Base-by-base conservation (phyloP, 2,888 invertebrate genomes). In the Cryptus viduatorius region DNA sequence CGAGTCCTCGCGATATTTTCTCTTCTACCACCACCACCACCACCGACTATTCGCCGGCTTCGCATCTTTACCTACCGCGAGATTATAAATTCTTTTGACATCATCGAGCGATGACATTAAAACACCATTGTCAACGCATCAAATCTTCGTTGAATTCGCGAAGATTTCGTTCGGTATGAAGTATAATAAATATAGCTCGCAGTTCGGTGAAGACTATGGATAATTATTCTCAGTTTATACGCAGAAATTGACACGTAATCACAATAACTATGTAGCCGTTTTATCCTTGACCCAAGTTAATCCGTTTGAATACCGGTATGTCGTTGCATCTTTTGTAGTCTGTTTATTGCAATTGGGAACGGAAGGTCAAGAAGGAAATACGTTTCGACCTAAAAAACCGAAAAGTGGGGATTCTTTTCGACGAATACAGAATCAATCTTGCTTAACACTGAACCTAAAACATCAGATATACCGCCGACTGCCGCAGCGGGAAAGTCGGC, bases 1-100 rank as follows among this genome's bases (percentile, higher is more conserved):
- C 75, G 80, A 42, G 76, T 56, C 61, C 5, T 31, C 29, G 14
- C 31, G 61, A 29, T 61, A 31, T 61, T 61, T 61, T 31, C 48
- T n/a, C 12, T 61, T 12, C 61, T 29, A 12, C 29, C 61, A 61
- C 29, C 61, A 61, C 29, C 61, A 61, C 61, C 61, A 31, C 14
- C 29, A 12, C 10, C 8, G 14, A 12, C 7, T 29, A 14, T 29
- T 24, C 14, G 14, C 31, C 31, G 61, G 31, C 29, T n/a, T 24
- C 61, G n/a, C 31, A 3, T 61, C 31, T 61, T 8, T 61, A 61
- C 61, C 61, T 61, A 61, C 61, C 61, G 61, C 31, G 61, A 29
- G 29, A 29, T 0, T 7, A 2, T n/a, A 37, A 10, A 61, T 61
- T 31, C 29, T 61, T 61, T 61, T 61, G 61, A 61, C 61, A 61